Evolutionary conservation across 2,888 invertebrate species (phyloP).

Genomic region (Adelphocoris suturalis): DNA sequence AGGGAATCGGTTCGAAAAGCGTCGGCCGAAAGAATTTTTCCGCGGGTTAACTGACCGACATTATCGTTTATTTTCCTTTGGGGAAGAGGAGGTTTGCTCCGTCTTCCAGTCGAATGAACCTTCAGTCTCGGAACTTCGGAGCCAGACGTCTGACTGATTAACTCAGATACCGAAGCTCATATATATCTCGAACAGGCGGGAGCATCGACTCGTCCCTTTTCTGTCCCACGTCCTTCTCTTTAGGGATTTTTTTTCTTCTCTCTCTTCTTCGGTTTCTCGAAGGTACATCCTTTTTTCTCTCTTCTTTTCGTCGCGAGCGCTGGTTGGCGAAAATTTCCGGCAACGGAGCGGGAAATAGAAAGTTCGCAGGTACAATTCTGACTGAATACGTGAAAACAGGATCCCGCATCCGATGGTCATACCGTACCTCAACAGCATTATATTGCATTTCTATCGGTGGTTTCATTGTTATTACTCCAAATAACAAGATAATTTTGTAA

Average conservation of each 20-base stretch:
- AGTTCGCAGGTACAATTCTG: no score
- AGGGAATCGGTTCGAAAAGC: background rate
- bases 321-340: no score
- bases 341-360: no score
- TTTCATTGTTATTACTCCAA: no score
- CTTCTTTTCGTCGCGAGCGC: no score
- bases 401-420: no score
- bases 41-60: conserved; percentile 12
- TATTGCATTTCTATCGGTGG: no score
- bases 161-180: conserved; percentile 30
- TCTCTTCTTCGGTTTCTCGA: background rate
- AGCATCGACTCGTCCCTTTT: background rate
- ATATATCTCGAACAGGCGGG: background rate
- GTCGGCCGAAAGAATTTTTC: conserved; percentile 25
- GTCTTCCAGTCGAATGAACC: conserved; percentile 1
- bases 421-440: no score
- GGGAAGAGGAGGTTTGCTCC: background rate
- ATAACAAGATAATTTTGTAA: no score
- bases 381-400: no score
- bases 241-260: background rate
- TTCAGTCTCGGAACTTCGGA: background rate
- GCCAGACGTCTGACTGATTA: conserved; percentile 39
- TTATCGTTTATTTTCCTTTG: conserved; percentile 10
- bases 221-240: background rate
- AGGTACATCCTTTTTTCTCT: background rate